phyloP scores from a whole-genome alignment of 92 coral and sea anemone genomes.

The Zoanthus solanderi region DNA sequence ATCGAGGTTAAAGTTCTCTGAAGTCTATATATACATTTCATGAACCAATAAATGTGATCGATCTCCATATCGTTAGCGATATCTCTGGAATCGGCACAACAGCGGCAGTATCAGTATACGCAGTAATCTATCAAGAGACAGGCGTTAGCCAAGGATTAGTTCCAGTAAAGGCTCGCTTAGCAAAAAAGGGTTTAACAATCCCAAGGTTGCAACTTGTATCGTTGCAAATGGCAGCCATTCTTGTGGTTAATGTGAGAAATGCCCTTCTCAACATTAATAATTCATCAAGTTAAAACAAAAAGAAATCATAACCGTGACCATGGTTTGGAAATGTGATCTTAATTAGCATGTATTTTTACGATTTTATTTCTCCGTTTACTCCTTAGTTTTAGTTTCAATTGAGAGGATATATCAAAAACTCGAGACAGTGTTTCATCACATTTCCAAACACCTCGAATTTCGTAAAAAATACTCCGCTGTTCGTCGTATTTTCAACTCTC shows the following conservation, averaged over 20 bases:
- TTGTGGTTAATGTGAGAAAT: conserved; percentile 46
- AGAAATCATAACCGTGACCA: too few species aligned
- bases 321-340: too few species aligned
- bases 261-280: not conserved
- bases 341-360: too few species aligned
- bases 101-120: conserved; percentile 64
- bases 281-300: too few species aligned
- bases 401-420: too few species aligned
- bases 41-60: conserved; percentile 34
- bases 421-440: too few species aligned
- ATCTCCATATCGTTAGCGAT: conserved; percentile 62
- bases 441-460: too few species aligned
- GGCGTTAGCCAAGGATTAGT: conserved; percentile 51
- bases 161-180: conserved; percentile 60
- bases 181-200: conserved; percentile 53
- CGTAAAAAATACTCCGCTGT: too few species aligned
- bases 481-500: too few species aligned
- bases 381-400: too few species aligned
- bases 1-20: conserved; percentile 36
- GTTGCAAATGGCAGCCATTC: conserved; percentile 63
- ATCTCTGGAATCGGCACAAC: conserved; percentile 48
- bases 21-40: conserved; percentile 41
- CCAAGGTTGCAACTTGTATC: conserved; percentile 61
- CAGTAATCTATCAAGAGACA: conserved; percentile 23
- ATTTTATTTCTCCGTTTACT: too few species aligned